Evolutionary conservation across 2,888 invertebrate species (phyloP), one percentile per base, ranked within the genome.

Genomic region (Drosophila niveifrons): DNA sequence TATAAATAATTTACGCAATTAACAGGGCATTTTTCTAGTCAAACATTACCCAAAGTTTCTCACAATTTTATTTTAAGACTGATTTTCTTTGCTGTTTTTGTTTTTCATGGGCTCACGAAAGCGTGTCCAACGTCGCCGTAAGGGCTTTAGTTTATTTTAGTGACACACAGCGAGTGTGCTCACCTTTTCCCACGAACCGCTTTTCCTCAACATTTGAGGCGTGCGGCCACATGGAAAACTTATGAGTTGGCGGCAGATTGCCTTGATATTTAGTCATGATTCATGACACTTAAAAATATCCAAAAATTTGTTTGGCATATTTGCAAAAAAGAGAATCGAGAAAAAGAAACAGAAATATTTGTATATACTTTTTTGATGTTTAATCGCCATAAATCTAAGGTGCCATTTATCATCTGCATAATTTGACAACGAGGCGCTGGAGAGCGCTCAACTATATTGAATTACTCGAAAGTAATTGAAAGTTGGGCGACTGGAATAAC

Each of bases 401-500:
- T 8, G 48, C 51, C 70, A 80, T 71, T 50, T 74, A 53, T 69
- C 71, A 74, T 63, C 53, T 50, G 74, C 62, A 71, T 74, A 71
- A 76, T 69, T 74, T 69, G 77, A 79, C 72, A 72, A 29, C 34
- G 10, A 17, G 13, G 13, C 43, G 56, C 43, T 28, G 44, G 39
- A 29, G 44, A 29, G 39, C 28, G 47, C 41, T 46, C 55, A 41
- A 34, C 46, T 68, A 47, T 59, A 78, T 76, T 66, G 46, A 63
- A 74, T 78, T 66, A 66, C 75, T 52, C 17, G 39, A 58, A 75
- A 71, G 56, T 75, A 70, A 77, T 79, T 79, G 78, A 78, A 78
- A 78, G 80, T 79, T 78, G 75, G 66, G 44, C 17, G 47, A 78
- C 75, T 74, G 76, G 79, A 71, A 86, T 71, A 67, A 82, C 86